Evolutionary conservation across 2,888 invertebrate genomes (phyloP).

Genomic region (Syritta pipiens): DNA sequence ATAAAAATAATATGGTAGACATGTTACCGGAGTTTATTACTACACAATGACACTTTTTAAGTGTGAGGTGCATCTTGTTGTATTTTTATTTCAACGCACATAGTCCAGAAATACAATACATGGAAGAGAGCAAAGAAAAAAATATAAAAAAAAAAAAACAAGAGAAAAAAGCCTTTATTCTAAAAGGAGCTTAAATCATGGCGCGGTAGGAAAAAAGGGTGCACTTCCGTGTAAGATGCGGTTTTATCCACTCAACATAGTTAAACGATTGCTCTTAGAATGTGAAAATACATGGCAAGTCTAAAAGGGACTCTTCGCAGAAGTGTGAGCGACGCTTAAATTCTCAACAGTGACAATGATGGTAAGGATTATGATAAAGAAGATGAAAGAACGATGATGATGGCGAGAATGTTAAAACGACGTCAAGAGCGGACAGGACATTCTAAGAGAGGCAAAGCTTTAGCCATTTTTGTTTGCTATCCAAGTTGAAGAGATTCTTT

Average conservation of each 20-base stretch:
- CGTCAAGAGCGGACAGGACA: slow-evolving; percentile 47
- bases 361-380: slow-evolving; percentile 18
- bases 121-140: slow-evolving; percentile 39
- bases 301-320: slow-evolving; percentile 17
- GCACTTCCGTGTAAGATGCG: slow-evolving; percentile 41
- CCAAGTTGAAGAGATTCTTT: slow-evolving; percentile 17
- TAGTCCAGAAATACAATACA: no score
- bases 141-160: no score
- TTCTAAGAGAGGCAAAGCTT: slow-evolving; percentile 15
- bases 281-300: slow-evolving; percentile 15
- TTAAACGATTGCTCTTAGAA: slow-evolving; percentile 67
- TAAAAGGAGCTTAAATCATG: slow-evolving; percentile 1
- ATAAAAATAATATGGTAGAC: no score
- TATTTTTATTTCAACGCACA: no score
- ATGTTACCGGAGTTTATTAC: no score
- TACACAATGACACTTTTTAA: no score
- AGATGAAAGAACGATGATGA: slow-evolving; percentile 4
- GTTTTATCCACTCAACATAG: slow-evolving; percentile 63
- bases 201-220: neutral
- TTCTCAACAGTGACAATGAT: slow-evolving; percentile 38
- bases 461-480: neutral
- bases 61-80: no score
- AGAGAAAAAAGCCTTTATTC: slow-evolving; percentile 35
- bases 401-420: slow-evolving; percentile 28
- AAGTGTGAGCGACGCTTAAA: slow-evolving; percentile 49